Conservation (phyloP, 2,113 vertebrate species). For the Callospermophilus lateralis region DNA sequence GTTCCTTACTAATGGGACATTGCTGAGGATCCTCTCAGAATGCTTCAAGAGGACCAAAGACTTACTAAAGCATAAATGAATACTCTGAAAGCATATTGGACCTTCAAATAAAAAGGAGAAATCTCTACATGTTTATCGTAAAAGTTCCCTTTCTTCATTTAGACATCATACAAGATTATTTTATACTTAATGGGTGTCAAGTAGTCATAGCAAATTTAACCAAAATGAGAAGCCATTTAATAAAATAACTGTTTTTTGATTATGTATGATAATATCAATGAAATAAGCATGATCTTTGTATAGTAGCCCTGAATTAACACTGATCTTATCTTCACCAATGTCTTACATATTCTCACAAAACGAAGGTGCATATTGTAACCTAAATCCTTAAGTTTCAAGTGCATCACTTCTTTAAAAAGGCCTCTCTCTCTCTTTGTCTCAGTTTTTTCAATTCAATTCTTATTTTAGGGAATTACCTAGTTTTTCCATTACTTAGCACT, state of each 20-base stretch:
- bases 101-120: neutral
- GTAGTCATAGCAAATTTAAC: neutral
- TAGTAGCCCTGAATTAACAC: neutral
- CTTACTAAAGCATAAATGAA: neutral
- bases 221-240: neutral
- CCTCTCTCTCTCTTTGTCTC: neutral
- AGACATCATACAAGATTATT: neutral
- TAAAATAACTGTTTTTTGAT: neutral
- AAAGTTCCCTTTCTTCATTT: neutral
- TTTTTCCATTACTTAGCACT: neutral
- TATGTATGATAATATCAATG: neutral
- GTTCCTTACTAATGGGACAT: neutral
- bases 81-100: neutral
- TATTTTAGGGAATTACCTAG: neutral
- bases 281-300: neutral
- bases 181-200: neutral
- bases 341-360: neutral
- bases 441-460: neutral
- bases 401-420: neutral
- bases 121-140: neutral
- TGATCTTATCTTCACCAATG: neutral
- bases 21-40: neutral
- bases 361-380: neutral
- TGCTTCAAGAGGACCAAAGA: neutral
- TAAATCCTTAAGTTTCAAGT: neutral